Percentiles rank a stretch among this genome's conserved stretches.
Evolutionary conservation across 1,140 invertebrate genomes (phyloP).

Genomic region (Onthophagus taurus): DNA sequence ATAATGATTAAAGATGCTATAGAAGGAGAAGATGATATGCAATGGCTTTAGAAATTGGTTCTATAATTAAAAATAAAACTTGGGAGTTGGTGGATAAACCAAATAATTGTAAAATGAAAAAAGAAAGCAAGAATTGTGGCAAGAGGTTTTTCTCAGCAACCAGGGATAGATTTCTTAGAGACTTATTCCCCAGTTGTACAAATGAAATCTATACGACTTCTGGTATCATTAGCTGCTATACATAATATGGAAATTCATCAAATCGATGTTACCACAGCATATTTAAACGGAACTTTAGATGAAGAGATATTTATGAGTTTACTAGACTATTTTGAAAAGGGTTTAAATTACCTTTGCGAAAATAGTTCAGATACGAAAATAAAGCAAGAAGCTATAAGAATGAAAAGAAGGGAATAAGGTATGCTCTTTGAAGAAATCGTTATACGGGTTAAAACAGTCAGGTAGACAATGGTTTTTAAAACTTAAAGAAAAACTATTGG

Average conservation of each 20-base stretch:
- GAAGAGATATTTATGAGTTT: constrained; percentile 11
- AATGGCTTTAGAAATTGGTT: too few species aligned
- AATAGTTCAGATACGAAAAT: too few species aligned
- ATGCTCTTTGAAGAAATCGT: constrained; percentile 18
- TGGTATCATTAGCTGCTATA: constrained; percentile 20
- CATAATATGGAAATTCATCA: constrained; percentile 21
- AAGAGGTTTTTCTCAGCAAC: constrained; percentile 29
- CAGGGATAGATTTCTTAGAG: constrained; percentile 32
- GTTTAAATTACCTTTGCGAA: too few species aligned
- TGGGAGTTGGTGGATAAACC: too few species aligned
- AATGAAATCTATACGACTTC: constrained; percentile 19
- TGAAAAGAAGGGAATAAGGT: constrained; percentile 5
- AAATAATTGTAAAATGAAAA: too few species aligned
- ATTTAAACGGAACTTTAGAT: constrained; percentile 19
- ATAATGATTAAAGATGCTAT: too few species aligned
- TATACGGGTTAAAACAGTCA: constrained; percentile 36
- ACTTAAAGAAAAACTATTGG: not conserved
- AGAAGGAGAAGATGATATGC: too few species aligned
- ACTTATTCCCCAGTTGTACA: constrained; percentile 31
- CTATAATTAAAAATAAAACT: too few species aligned
- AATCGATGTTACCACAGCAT: constrained; percentile 24
- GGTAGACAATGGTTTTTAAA: constrained; percentile 20
- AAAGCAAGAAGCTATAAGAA: not conserved
- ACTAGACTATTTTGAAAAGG: constrained; percentile 6
- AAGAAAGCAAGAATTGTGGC: constrained; percentile 38